A percentile compares a stretch with the other conserved stretches of the same genome.
These are phyloP conservation scores for Patella caerulea DNA, from an alignment of 2,888 invertebrate species.

Conservation along the genomic window DNA sequence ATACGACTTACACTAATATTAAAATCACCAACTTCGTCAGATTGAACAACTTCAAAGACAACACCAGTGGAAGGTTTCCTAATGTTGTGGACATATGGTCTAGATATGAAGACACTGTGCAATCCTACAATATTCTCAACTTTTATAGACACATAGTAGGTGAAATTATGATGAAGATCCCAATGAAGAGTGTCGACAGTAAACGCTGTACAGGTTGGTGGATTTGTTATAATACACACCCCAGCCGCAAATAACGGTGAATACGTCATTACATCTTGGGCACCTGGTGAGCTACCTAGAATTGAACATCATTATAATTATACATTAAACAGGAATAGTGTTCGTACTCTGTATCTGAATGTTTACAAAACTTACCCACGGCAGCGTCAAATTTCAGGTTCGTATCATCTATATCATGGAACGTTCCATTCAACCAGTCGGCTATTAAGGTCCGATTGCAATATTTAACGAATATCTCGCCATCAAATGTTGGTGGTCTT, in stretches of 20 bases:
- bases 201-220: constrained; percentile 29
- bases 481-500: not conserved
- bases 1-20: constrained; percentile 14
- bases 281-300: not conserved
- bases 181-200: constrained; percentile 22
- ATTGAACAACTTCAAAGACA: constrained; percentile 28
- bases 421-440: not conserved
- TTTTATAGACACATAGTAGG: constrained; percentile 30
- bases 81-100: constrained; percentile 29
- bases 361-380: too few relatives aligned
- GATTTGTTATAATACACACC: constrained; percentile 15
- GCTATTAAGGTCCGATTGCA: not conserved
- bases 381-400: too few relatives aligned
- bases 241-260: not conserved
- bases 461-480: not conserved
- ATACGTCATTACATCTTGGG: not conserved
- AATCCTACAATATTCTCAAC: constrained; percentile 32
- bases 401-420: not conserved
- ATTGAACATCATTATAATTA: not conserved
- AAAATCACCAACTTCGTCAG: constrained; percentile 15
- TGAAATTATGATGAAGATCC: constrained; percentile 29
- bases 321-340: too few relatives aligned
- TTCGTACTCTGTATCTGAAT: too few relatives aligned
- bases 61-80: constrained; percentile 24
- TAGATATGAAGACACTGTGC: constrained; percentile 21